These are phyloP conservation scores for Gymnocheta viridis DNA, from an alignment of 2,888 invertebrate genomes.

Conservation along the genomic window DNA sequence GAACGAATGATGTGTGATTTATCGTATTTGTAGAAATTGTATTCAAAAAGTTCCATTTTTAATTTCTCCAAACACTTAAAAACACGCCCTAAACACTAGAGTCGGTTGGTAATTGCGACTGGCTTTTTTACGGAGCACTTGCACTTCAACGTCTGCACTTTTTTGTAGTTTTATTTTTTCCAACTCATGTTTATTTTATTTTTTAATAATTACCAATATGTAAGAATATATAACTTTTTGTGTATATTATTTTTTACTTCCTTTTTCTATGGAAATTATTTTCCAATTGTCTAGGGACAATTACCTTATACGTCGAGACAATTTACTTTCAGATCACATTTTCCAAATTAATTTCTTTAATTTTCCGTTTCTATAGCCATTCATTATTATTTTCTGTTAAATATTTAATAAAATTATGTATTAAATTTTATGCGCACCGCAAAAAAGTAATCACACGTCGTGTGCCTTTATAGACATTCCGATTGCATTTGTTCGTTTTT, in stretches of 20 bases:
- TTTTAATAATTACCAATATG: background rate
- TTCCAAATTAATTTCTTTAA: background rate
- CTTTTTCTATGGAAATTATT: slow-evolving; percentile 13
- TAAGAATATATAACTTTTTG: background rate
- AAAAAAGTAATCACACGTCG: slow-evolving; percentile 58
- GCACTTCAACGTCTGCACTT: slow-evolving; percentile 64
- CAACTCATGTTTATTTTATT: slow-evolving; percentile 19
- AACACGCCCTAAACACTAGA: slow-evolving; percentile 66
- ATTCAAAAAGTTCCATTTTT: background rate
- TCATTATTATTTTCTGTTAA: slow-evolving; percentile 12
- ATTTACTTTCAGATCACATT: slow-evolving; percentile 35
- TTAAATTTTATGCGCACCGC: slow-evolving; percentile 51
- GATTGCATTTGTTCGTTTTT: slow-evolving; percentile 67
- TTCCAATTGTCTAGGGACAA: slow-evolving; percentile 59
- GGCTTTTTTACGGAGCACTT: slow-evolving; percentile 50
- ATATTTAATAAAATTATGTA: slow-evolving; percentile 14
- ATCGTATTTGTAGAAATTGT: background rate
- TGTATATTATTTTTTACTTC: slow-evolving; percentile 27
- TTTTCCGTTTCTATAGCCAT: background rate
- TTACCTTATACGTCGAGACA: background rate
- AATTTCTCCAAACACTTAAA: slow-evolving; percentile 33
- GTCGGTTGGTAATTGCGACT: slow-evolving; percentile 41
- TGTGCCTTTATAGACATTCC: slow-evolving; percentile 65
- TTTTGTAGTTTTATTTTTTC: slow-evolving; percentile 10
- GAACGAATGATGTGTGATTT: background rate